Conservation (phyloP, 2,113 vertebrate species). For the Heteronetta atricapilla region DNA sequence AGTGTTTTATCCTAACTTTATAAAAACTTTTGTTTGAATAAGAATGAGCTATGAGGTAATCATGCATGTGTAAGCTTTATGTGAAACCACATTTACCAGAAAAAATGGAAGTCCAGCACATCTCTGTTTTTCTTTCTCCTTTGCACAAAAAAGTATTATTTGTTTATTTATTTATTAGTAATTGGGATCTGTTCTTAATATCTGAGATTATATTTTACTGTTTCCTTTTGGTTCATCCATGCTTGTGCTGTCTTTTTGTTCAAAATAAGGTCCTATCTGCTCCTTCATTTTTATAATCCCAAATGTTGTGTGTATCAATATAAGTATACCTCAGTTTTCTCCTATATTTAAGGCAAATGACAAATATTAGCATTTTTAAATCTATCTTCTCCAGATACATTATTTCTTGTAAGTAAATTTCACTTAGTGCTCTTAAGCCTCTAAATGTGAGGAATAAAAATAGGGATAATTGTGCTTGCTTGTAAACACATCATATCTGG, state of each 20-base stretch:
- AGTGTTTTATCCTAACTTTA: background rate
- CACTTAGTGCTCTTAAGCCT: background rate
- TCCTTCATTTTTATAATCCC: background rate
- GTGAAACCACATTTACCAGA: background rate
- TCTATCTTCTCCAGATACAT: background rate
- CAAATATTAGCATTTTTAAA: background rate
- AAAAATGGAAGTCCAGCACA: background rate
- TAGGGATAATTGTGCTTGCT: background rate
- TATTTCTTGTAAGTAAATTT: background rate
- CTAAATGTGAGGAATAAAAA: slow-evolving; percentile 19
- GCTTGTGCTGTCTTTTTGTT: background rate
- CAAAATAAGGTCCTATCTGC: background rate
- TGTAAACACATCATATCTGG: background rate
- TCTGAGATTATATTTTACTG: background rate
- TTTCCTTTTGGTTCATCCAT: background rate
- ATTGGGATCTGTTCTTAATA: background rate
- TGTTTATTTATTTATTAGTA: background rate
- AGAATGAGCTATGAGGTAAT: background rate
- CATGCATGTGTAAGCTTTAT: background rate
- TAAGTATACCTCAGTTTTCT: background rate
- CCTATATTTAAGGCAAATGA: background rate
- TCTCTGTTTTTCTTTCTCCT: background rate
- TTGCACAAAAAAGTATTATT: background rate
- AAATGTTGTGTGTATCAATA: background rate
- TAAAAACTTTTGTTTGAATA: background rate